Evolutionary conservation across 2,797 vertebrate genomes (phyloP).

Genomic region (Cuniculus paca): DNA sequence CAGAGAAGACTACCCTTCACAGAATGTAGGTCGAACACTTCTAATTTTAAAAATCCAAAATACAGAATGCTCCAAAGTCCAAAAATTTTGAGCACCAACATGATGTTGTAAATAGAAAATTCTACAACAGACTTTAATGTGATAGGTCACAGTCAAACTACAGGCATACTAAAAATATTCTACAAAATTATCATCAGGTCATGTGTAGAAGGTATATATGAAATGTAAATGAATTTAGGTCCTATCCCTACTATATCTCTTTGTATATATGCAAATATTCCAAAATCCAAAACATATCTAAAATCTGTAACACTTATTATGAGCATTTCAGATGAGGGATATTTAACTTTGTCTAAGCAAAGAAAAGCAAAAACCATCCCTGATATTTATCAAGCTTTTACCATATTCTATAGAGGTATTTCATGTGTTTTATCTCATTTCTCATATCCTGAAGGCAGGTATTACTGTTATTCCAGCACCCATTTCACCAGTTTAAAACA

Average conservation of each 20-base stretch:
- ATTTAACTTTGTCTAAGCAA: not conserved
- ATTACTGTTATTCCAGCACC: constrained; percentile 21
- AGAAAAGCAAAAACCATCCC: constrained; percentile 30
- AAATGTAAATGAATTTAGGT: not conserved
- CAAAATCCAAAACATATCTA: not conserved
- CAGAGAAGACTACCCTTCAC: not conserved
- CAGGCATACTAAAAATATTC: not conserved
- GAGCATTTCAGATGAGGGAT: not conserved
- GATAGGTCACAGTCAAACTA: not conserved
- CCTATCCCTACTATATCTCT: not conserved
- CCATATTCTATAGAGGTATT: not conserved
- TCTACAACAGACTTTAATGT: not conserved
- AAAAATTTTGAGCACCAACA: not conserved
- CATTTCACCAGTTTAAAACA: not conserved
- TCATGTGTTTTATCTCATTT: constrained; percentile 21
- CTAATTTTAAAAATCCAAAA: not conserved
- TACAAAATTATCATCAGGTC: not conserved
- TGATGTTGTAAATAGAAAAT: not conserved
- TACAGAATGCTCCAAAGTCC: not conserved
- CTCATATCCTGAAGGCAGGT: not conserved
- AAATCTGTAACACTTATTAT: not conserved
- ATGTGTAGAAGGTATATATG: not conserved
- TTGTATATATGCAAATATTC: not conserved
- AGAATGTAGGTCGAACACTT: not conserved
- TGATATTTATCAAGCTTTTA: not conserved